Conservation (phyloP, 2,888 invertebrate genomes). For the Romanomermis culicivorax region DNA sequence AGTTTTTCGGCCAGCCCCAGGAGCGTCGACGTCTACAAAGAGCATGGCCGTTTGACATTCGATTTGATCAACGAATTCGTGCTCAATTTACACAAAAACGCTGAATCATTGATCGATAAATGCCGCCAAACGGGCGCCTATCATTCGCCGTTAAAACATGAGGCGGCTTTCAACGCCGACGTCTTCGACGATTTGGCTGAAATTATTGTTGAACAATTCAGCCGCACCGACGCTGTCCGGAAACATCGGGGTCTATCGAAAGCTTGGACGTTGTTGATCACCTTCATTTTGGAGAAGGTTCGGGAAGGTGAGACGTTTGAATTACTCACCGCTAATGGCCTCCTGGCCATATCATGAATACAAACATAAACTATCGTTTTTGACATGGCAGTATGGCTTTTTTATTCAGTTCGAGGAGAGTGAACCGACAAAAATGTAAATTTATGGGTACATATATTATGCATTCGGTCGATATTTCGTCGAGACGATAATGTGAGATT, state of each 20-base stretch:
- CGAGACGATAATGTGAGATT: no score
- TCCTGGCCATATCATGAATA: no score
- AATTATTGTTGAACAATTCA: not conserved
- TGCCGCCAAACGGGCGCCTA: not conserved
- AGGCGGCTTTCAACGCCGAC: not conserved
- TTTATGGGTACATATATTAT: no score
- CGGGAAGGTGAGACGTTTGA: not conserved
- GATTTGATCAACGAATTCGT: not conserved
- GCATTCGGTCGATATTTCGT: no score
- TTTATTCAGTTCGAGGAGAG: no score
- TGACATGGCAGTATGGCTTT: no score
- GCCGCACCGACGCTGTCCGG: not conserved
- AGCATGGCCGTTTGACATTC: not conserved
- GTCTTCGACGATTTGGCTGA: not conserved
- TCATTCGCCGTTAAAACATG: not conserved
- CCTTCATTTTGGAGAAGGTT: not conserved
- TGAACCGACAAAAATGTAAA: no score
- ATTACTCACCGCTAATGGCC: no score
- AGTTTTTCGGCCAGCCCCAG: not conserved
- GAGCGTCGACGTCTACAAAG: not conserved
- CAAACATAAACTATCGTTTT: no score
- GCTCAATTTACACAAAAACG: not conserved
- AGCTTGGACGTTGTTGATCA: not conserved
- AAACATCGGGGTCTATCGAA: not conserved
- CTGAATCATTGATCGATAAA: not conserved